Base-by-base conservation (phyloP, 1,140 invertebrate genomes). In the Antheraea mylitta region DNA sequence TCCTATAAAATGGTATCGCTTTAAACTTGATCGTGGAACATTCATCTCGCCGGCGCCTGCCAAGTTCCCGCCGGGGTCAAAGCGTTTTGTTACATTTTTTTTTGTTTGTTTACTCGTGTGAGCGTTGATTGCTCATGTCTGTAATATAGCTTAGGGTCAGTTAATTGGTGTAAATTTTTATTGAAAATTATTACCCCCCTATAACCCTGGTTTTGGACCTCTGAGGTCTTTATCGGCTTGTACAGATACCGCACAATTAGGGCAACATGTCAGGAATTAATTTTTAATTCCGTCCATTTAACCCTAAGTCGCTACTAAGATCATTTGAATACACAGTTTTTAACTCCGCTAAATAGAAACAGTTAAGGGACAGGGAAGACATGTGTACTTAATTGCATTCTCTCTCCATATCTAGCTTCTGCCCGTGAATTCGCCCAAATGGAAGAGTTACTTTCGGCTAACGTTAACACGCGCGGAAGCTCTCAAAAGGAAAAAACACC, bases 91-190 rank as follows among this genome's bases (percentile, higher is more conserved):
- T 65, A 65, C 18, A 53, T 65, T 18, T 82, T 78, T 85, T 78
- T 82, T 84, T 78, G 73, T 83, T 76, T 76, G 72, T 81, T 75
- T 80, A 74, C 82, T 81, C 80, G 81, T 82, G 76, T 81, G 45
- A 53, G 74, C 75, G 86, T 83, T 88, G 86, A 89, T 89, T 87
- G 79, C 74, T 80, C 74, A 71, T 76, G 74, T 77, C 75, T 48
- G 74, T 89, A 86, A 90, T 89, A 87, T 87, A 88, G 85, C 87
- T 90, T 89, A 88, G 74, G 72, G 67, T 63, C 68, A 81, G 80
- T 82, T 89, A 89, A 90, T 89, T 88, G 86, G 82, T 90, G 82
- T 88, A 86, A 87, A 86, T 80, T 86, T 87, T 87, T 88, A 90
- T 90, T 90, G 79, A 87, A 87, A 88, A 87, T 83, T 85, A 87